Evolutionary conservation across 2,888 invertebrate species (phyloP).

Genomic region (Orgyia antiqua): DNA sequence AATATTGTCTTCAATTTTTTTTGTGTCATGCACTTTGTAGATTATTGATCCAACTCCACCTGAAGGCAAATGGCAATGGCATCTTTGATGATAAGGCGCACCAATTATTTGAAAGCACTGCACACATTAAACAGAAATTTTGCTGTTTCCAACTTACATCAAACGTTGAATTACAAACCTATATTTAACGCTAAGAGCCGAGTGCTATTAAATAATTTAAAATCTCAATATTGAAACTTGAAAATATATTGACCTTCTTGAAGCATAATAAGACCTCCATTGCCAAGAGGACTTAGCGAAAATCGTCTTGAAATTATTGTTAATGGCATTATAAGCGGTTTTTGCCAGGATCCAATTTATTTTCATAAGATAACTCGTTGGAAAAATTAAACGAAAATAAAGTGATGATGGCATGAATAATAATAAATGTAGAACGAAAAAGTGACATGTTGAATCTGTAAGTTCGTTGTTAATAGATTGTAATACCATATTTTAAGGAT

Average conservation of each 20-base stretch:
- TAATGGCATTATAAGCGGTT: slow-evolving; percentile 50
- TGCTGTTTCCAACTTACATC: no score
- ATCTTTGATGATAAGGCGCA: no score
- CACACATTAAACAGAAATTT: no score
- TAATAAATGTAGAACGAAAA: slow-evolving; percentile 13
- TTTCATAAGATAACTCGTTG: slow-evolving; percentile 45
- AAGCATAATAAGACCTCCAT: slow-evolving; percentile 35
- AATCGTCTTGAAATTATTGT: slow-evolving; percentile 35
- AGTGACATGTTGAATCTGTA: slow-evolving; percentile 8
- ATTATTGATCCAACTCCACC: no score
- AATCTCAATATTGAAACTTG: slow-evolving; percentile 20
- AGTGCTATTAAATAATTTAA: slow-evolving; percentile 4
- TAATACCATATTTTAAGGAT: no score
- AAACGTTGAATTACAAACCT: no score
- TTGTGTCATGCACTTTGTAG: no score
- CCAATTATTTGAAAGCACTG: no score
- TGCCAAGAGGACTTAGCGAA: slow-evolving; percentile 33
- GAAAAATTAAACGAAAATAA: slow-evolving; percentile 43
- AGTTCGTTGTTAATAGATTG: slow-evolving; percentile 14
- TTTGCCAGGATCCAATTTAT: slow-evolving; percentile 46
- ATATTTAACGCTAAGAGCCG: no score
- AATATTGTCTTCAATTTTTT: no score
- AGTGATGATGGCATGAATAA: slow-evolving; percentile 23
- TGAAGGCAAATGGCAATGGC: no score
- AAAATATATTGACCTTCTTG: slow-evolving; percentile 38